Evolutionary conservation across 2,888 invertebrate genomes (phyloP).

Genomic region (Napeogenes inachia): DNA sequence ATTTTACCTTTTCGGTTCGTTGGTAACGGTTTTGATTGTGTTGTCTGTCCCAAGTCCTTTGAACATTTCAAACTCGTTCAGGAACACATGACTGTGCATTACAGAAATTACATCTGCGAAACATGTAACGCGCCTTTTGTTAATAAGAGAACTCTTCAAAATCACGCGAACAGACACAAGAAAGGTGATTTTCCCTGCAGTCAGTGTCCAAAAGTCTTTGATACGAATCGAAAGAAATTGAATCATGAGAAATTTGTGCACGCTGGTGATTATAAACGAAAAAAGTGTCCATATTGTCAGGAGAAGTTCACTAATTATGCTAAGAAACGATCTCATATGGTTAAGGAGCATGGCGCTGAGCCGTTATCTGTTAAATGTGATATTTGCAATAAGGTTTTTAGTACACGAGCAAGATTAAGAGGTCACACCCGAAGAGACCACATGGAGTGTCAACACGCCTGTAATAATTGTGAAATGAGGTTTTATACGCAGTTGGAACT

Average conservation of each 20-base stretch:
- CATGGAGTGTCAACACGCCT: slow-evolving; percentile 41
- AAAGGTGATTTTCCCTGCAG: slow-evolving; percentile 45
- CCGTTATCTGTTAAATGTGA: slow-evolving; percentile 36
- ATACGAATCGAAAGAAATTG: slow-evolving; percentile 52
- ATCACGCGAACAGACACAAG: slow-evolving; percentile 37
- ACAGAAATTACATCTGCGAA: slow-evolving; percentile 42
- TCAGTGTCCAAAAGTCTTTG: slow-evolving; percentile 54
- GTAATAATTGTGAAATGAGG: slow-evolving; percentile 38
- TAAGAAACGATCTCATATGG: slow-evolving; percentile 40
- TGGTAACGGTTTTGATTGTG: slow-evolving; percentile 34
- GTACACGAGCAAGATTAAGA: slow-evolving; percentile 34
- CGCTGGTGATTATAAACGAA: slow-evolving; percentile 40
- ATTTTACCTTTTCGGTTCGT: slow-evolving; percentile 49
- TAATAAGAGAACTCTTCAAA: slow-evolving; percentile 32
- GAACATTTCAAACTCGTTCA: slow-evolving; percentile 34
- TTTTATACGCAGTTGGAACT: slow-evolving; percentile 39
- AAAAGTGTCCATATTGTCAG: slow-evolving; percentile 44
- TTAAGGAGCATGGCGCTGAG: slow-evolving; percentile 37
- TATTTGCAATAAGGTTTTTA: slow-evolving; percentile 43
- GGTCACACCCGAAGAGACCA: slow-evolving; percentile 46
- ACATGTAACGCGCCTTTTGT: slow-evolving; percentile 42
- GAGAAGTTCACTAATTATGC: slow-evolving; percentile 43
- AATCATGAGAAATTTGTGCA: slow-evolving; percentile 60
- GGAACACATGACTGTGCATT: slow-evolving; percentile 48
- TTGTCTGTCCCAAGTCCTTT: slow-evolving; percentile 32